Evolutionary conservation across 2,888 invertebrate species (phyloP).

Genomic region (Timema podura): DNA sequence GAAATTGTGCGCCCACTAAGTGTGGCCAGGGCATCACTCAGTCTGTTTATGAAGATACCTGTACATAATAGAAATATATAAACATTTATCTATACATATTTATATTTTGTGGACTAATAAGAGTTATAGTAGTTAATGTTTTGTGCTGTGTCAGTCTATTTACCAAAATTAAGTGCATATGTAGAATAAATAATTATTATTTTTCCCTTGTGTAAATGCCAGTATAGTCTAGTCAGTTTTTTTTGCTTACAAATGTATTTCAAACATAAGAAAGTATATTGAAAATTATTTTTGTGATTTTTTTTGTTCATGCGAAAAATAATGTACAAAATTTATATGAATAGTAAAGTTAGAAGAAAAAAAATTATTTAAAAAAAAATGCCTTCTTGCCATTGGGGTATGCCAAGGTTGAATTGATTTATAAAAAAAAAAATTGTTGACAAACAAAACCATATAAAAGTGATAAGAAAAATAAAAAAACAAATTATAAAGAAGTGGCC

Average conservation of each 20-base stretch:
- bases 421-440: slow-evolving; percentile 42
- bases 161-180: slow-evolving; percentile 19
- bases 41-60: slow-evolving; percentile 10
- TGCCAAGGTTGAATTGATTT: slow-evolving; percentile 53
- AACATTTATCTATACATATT: slow-evolving; percentile 33
- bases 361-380: slow-evolving; percentile 49
- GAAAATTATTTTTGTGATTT: slow-evolving; percentile 50
- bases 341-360: slow-evolving; percentile 33
- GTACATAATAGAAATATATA: slow-evolving; percentile 9
- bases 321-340: slow-evolving; percentile 53
- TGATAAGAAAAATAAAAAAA: slow-evolving; percentile 39
- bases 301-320: slow-evolving; percentile 47
- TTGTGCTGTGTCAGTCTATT: slow-evolving; percentile 25
- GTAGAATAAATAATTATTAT: slow-evolving; percentile 17
- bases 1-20: slow-evolving; percentile 12
- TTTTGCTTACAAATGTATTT: slow-evolving; percentile 12
- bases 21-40: slow-evolving; percentile 10
- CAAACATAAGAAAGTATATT: slow-evolving; percentile 39
- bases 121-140: slow-evolving; percentile 22
- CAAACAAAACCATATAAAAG: slow-evolving; percentile 39
- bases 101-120: slow-evolving; percentile 29
- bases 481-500: slow-evolving; percentile 38
- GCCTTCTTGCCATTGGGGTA: slow-evolving; percentile 64
- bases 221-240: slow-evolving; percentile 34
- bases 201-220: slow-evolving; percentile 32